A percentile compares a stretch with the other conserved stretches of the same genome.
Conservation (phyloP, 2,797 vertebrate species). For the Rhinoraja longicauda region DNA sequence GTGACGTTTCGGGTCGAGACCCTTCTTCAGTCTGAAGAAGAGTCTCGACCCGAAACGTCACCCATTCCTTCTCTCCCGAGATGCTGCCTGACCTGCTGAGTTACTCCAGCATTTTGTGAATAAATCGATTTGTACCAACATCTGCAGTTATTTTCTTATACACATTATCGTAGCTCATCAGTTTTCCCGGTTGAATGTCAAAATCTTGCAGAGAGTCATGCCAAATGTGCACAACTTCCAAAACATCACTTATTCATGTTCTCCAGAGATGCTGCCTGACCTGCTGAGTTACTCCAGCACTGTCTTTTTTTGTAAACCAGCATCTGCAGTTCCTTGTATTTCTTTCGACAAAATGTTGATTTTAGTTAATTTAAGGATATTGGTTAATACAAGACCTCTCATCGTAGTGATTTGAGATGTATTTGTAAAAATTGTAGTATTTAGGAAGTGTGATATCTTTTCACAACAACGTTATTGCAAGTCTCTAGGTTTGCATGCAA, state of each 20-base stretch:
- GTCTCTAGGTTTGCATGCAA: neutral
- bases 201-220: neutral
- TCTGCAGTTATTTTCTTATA: neutral
- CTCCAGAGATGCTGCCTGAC: too few species aligned
- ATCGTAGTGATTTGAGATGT: neutral
- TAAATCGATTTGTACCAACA: too few species aligned
- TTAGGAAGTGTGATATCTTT: neutral
- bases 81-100: too few species aligned
- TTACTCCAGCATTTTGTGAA: too few species aligned
- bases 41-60: too few species aligned
- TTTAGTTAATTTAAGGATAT: slow-evolving; percentile 15
- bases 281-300: too few species aligned
- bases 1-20: too few species aligned
- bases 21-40: too few species aligned
- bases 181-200: slow-evolving; percentile 6
- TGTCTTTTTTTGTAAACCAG: too few species aligned
- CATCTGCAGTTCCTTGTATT: too few species aligned
- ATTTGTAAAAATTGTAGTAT: neutral
- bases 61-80: too few species aligned
- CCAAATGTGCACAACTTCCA: neutral
- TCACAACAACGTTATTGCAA: neutral
- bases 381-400: neutral
- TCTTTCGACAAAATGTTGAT: neutral
- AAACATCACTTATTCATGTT: too few species aligned
- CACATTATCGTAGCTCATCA: neutral